These are phyloP conservation scores for Picus viridis DNA, from an alignment of 2,797 vertebrate genomes.

Conservation along the genomic window DNA sequence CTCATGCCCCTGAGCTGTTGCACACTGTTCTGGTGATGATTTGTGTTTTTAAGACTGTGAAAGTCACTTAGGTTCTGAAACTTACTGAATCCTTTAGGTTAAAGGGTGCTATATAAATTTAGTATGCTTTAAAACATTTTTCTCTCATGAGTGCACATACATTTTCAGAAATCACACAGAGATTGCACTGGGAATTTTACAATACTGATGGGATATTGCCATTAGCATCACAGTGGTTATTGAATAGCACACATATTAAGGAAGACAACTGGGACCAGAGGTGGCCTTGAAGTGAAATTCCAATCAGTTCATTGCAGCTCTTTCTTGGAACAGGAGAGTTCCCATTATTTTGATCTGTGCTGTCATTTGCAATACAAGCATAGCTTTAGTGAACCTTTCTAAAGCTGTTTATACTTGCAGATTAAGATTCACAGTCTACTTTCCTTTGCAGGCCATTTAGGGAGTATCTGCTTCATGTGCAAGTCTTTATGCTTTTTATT, in stretches of 20 bases:
- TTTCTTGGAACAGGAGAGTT: not conserved
- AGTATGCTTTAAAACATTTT: not conserved
- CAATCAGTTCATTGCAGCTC: not conserved
- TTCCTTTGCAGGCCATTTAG: not conserved
- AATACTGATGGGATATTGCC: not conserved
- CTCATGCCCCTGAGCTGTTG: not conserved
- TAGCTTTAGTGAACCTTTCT: not conserved
- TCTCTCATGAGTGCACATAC: not conserved
- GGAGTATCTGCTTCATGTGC: not conserved
- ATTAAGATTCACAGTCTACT: not conserved
- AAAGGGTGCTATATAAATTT: not conserved
- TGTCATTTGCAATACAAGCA: not conserved
- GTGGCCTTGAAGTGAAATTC: slow-evolving; percentile 27
- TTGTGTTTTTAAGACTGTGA: not conserved
- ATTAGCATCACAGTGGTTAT: not conserved
- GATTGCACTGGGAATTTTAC: not conserved
- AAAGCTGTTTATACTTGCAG: not conserved
- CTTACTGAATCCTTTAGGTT: not conserved
- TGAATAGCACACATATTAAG: not conserved
- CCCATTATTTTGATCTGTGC: slow-evolving; percentile 23
- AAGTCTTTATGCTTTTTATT: not conserved
- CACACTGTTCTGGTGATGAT: not conserved
- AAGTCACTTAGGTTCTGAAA: not conserved
- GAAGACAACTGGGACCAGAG: not conserved
- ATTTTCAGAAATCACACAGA: not conserved